Evolutionary conservation across 1,140 invertebrate genomes (phyloP), one percentile per base, ranked within the genome.

Genomic region (Penaeus chinensis): DNA sequence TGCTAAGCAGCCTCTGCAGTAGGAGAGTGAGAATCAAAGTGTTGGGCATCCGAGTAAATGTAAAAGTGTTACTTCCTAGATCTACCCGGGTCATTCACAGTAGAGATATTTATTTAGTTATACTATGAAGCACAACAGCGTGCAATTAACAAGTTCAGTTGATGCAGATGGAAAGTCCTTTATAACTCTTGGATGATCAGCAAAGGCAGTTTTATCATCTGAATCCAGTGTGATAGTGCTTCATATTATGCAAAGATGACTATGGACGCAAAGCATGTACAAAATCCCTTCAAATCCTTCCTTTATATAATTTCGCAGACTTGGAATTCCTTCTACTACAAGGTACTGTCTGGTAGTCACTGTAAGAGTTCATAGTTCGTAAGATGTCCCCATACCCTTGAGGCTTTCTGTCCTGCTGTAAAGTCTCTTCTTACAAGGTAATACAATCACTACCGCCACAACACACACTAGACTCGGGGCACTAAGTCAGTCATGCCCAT

Each of bases 321-420:
- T 87, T 79, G 54, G 11, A 54, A 54, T 54, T 54, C 54, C 54
- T 32, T 37, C 65, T 66, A 61, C 60, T 61, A 32, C 47, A 61
- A 87, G 82, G 63, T 60, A 76, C 65, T 87, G 62, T 78, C 81
- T 87, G 47, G 86, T 87, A 87, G 71, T 82, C 32, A 87, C 47
- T 83, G 71, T 87, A 87, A 87, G 80, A 60, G 61, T 74, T 69
- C 69, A 80, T 78, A 27, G 63, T 62, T 81, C 78, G 71, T 87
- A 87, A 83, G 86, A 82, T 87, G 81, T 78, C 85, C 79, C 82
- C 60, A 87, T 82, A 66, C 74, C 86, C 80, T 54, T 82, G 84
- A 86, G 84, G 84, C 84, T 86, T 86, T 86, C 78, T 80, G 71
- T 86, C 84, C 84, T 86, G 84, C 84, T 86, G 84, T 86, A 80